These are phyloP conservation scores for Crotalus viridis DNA, from an alignment of 2,113 vertebrate genomes.

Conservation along the genomic window DNA sequence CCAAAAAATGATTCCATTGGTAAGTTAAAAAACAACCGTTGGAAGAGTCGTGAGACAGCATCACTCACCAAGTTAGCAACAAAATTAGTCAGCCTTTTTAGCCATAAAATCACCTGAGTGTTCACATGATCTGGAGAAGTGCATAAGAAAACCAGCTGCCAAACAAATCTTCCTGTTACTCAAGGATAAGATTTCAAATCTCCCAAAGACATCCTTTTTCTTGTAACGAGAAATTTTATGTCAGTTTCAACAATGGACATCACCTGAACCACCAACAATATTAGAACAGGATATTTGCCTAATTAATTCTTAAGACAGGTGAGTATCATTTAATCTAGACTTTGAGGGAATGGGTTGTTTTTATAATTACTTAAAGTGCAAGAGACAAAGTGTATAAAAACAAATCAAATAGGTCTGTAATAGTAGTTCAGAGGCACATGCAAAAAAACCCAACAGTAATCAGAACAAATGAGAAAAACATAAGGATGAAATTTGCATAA, in stretches of 20 bases:
- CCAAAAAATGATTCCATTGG: background rate
- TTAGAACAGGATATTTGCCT: background rate
- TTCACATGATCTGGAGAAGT: slow-evolving; percentile 1
- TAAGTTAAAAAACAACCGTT: slow-evolving; percentile 9
- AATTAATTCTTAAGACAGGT: background rate
- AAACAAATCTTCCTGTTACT: background rate
- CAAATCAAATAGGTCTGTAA: background rate
- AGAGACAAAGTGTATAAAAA: background rate
- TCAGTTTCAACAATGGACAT: slow-evolving; percentile 18
- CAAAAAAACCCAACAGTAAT: background rate
- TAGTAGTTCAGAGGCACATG: background rate
- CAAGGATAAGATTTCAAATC: slow-evolving; percentile 21
- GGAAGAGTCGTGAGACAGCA: slow-evolving; percentile 20
- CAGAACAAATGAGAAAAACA: background rate
- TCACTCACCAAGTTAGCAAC: background rate
- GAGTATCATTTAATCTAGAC: background rate
- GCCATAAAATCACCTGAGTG: background rate
- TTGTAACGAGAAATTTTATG: background rate
- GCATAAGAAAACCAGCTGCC: background rate
- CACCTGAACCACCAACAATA: slow-evolving; percentile 4
- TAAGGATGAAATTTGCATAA: background rate
- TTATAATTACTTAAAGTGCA: background rate
- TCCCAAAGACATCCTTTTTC: background rate
- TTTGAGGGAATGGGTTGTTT: background rate
- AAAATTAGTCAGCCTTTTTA: slow-evolving; percentile 17